phyloP scores from a whole-genome alignment of 2,888 invertebrate species.

The Erebia epiphron region DNA sequence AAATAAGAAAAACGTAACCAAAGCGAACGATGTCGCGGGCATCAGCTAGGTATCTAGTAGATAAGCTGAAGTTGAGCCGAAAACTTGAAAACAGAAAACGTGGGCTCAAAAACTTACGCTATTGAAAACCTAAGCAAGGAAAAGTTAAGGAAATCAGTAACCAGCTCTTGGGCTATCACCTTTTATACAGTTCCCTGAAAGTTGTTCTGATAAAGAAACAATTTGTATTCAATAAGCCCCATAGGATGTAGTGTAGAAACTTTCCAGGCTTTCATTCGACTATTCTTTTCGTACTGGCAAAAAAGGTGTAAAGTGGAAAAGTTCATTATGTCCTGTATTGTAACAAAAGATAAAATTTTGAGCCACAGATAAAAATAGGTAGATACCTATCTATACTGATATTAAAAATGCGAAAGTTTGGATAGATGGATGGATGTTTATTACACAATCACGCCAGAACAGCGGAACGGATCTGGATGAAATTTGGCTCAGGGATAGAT shows the following conservation, averaged over 20 bases:
- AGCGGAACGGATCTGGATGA: too few relatives aligned
- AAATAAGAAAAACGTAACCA: too few relatives aligned
- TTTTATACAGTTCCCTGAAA: conserved; percentile 44
- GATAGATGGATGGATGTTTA: too few relatives aligned
- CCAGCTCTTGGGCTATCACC: conserved; percentile 12
- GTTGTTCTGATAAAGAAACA: conserved; percentile 68
- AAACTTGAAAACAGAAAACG: too few relatives aligned
- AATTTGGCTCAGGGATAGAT: too few relatives aligned
- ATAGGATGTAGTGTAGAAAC: conserved; percentile 54
- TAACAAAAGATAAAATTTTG: conserved; percentile 8
- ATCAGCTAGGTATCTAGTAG: too few relatives aligned
- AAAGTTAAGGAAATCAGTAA: neutral
- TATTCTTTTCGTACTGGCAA: conserved; percentile 34
- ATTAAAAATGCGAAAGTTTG: too few relatives aligned
- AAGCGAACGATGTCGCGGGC: too few relatives aligned
- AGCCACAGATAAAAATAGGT: neutral
- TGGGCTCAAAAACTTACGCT: too few relatives aligned
- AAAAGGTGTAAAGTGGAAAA: conserved; percentile 26
- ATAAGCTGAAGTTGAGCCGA: too few relatives aligned
- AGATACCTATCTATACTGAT: too few relatives aligned
- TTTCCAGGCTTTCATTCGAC: conserved; percentile 34
- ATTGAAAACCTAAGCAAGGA: neutral
- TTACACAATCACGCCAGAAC: too few relatives aligned
- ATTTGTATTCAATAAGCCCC: conserved; percentile 77
- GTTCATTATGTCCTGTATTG: conserved; percentile 19